Conservation (phyloP, 2,797 vertebrate species). For the Lagorchestes hirsutus region DNA sequence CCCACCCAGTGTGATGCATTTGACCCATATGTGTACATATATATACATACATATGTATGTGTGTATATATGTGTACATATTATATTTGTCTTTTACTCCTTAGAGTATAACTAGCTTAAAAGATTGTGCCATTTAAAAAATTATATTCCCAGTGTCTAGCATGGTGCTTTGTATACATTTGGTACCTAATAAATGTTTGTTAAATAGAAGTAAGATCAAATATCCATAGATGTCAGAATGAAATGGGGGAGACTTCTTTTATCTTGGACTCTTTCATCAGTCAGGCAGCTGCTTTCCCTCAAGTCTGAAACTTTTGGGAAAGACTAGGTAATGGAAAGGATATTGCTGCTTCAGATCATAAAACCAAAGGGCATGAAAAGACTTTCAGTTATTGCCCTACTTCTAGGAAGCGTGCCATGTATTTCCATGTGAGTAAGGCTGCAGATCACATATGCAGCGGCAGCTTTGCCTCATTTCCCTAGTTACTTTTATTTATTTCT, state of each 20-base stretch:
- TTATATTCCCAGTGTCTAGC: neutral
- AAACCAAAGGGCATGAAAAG: neutral
- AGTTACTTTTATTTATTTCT: neutral
- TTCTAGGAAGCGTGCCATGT: slow-evolving; percentile 1
- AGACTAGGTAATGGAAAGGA: neutral
- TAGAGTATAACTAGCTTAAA: neutral
- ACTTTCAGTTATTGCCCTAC: neutral
- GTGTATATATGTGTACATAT: neutral
- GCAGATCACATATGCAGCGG: neutral
- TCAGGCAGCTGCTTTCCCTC: slow-evolving; percentile 26
- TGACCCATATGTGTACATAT: neutral
- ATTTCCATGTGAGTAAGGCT: neutral
- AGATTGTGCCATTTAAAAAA: neutral
- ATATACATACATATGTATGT: neutral
- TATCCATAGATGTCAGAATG: neutral
- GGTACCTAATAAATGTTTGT: neutral
- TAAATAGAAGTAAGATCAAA: neutral
- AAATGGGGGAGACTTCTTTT: neutral
- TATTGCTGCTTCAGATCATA: neutral
- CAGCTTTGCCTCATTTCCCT: neutral
- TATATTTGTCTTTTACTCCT: neutral
- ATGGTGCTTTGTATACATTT: neutral
- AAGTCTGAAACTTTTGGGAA: slow-evolving; percentile 14
- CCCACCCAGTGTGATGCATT: neutral
- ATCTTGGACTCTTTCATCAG: neutral